A percentile compares a stretch with the other conserved stretches of the same genome.
These are phyloP conservation scores for Hippocampus zosterae DNA, from an alignment of 2,113 vertebrate species.

Conservation along the genomic window DNA sequence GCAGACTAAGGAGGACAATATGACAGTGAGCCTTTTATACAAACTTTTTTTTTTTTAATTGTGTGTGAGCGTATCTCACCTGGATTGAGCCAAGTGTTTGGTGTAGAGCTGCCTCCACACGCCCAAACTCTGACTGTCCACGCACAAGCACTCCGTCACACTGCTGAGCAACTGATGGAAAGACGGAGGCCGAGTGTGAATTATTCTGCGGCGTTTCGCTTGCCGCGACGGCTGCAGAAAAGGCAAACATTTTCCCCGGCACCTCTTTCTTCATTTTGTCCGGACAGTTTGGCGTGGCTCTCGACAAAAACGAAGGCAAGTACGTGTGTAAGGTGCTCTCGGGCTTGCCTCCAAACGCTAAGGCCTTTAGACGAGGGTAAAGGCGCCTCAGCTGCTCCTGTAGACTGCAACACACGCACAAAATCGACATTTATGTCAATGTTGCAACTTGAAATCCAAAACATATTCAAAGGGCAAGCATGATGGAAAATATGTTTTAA, in stretches of 20 bases:
- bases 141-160: slow-evolving; percentile 83
- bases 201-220: background rate
- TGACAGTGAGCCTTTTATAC: background rate
- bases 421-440: background rate
- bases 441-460: background rate
- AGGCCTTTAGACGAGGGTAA: slow-evolving; percentile 88
- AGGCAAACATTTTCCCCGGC: slow-evolving; percentile 10
- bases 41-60: too few relatives aligned
- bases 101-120: slow-evolving; percentile 94
- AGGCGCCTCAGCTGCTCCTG: slow-evolving; percentile 89
- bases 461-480: too few relatives aligned
- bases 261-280: slow-evolving; percentile 88
- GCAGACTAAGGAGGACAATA: slow-evolving; percentile 70
- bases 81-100: slow-evolving; percentile 90
- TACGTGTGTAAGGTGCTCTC: slow-evolving; percentile 85
- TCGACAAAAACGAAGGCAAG: slow-evolving; percentile 93
- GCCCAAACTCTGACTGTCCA: slow-evolving; percentile 81
- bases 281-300: slow-evolving; percentile 82
- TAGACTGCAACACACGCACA: slow-evolving; percentile 66
- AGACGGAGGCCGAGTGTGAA: background rate
- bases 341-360: slow-evolving; percentile 85
- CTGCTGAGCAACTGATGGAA: slow-evolving; percentile 82
- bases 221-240: background rate
- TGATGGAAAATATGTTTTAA: too few relatives aligned
- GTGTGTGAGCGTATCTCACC: slow-evolving; percentile 60